These are phyloP conservation scores for Drymodes brunneopygia DNA, from an alignment of 2,113 vertebrate genomes.

Conservation along the genomic window DNA sequence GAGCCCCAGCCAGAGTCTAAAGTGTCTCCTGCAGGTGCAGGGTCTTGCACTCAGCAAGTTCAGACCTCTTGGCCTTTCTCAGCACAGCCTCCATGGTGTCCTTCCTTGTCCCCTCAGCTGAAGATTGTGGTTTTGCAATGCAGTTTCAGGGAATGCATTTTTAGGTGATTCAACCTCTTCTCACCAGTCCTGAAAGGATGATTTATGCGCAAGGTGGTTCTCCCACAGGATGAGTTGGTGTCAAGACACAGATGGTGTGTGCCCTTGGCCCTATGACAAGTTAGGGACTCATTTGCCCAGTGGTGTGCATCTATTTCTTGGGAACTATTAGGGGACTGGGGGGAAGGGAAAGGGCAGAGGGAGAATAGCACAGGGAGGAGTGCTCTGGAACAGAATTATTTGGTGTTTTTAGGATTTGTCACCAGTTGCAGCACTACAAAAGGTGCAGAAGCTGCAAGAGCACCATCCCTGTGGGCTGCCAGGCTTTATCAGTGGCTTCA, in stretches of 20 bases:
- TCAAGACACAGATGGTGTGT: background rate
- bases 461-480: background rate
- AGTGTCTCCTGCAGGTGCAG: accelerated
- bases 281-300: accelerated
- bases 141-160: background rate
- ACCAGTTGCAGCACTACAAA: background rate
- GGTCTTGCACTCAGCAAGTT: too few species aligned
- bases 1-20: background rate
- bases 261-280: background rate
- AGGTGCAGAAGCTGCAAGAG: background rate
- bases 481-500: background rate
- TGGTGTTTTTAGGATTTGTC: background rate
- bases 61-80: background rate
- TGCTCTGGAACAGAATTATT: too few species aligned
- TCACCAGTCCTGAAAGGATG: background rate
- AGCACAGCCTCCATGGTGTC: accelerated
- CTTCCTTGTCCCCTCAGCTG: background rate
- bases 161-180: background rate
- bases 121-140: background rate
- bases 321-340: background rate
- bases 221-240: background rate
- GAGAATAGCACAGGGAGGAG: background rate
- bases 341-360: background rate
- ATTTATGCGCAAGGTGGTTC: background rate
- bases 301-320: accelerated